Percentiles rank a stretch among this genome's conserved stretches.
Conservation (phyloP, 2,888 invertebrate genomes). For the Caradrina kadenii region DNA sequence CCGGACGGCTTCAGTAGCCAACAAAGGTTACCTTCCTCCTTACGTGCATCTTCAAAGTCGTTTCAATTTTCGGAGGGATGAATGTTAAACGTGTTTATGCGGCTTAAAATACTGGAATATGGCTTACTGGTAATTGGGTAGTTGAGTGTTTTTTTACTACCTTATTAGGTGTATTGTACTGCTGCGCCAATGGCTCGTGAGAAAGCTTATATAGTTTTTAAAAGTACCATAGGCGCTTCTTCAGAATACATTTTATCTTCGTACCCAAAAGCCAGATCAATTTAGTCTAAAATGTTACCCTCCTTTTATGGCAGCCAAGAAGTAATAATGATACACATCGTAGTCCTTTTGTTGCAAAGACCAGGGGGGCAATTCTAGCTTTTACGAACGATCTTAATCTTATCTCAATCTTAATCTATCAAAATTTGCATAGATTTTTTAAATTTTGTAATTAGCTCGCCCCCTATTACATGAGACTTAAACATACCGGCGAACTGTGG, state of each 20-base stretch:
- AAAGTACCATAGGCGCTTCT: slow-evolving; percentile 6
- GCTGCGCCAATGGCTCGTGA: background rate
- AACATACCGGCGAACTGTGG: no score
- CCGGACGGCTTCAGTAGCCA: slow-evolving; percentile 53
- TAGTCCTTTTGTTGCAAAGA: background rate
- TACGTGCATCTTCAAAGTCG: slow-evolving; percentile 35
- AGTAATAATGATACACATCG: no score
- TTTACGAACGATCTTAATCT: no score
- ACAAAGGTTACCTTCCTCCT: slow-evolving; percentile 38
- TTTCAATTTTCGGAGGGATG: slow-evolving; percentile 28
- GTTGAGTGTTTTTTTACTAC: slow-evolving; percentile 30
- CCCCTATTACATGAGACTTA: no score
- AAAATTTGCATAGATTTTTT: no score
- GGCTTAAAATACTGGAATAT: slow-evolving; percentile 18
- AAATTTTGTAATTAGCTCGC: no score
- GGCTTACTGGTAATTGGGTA: slow-evolving; percentile 29
- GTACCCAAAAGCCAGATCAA: background rate
- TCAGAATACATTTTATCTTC: slow-evolving; percentile 1
- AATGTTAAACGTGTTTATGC: slow-evolving; percentile 27
- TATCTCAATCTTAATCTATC: no score
- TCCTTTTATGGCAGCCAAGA: background rate
- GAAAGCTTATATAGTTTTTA: background rate
- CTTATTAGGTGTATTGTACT: slow-evolving; percentile 36
- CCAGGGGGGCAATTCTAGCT: no score
- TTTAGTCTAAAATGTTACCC: background rate